Evolutionary conservation across 2,797 vertebrate species (phyloP), one percentile per base, ranked within the genome.

Genomic region (Falco berigora): DNA sequence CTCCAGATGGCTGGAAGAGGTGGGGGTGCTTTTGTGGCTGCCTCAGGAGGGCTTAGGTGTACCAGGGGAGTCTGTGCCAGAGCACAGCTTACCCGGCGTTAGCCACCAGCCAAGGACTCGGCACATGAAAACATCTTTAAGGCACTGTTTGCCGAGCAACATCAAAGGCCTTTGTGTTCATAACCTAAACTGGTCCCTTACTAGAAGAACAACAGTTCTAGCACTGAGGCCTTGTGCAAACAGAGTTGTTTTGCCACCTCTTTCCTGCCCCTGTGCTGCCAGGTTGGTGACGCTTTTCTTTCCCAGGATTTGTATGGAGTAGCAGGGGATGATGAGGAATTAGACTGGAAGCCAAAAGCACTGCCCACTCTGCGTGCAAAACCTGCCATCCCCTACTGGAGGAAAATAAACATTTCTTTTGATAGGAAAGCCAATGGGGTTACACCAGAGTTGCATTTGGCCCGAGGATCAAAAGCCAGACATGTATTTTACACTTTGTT

Each of bases 81-180:
- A 56, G 40, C 49, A 74, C 0, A 1, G 55, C 59, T 86, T 0
- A 0, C 53, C n/a, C 0, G 0, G 15, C 2, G 0, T 49, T 38
- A 75, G 59, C 73, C 75, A 64, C 38, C 81, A 27, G 10, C 36
- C 23, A 36, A 71, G 61, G 30, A 40, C 36, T 88, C 49, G 49
- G 63, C 42, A 52, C 18, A 1, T 75, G 66, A 82, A 92, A 69
- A 27, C 27, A 9, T 74, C 75, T 95, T 38, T 66, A 53, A 78
- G 58, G 38, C 38, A 75, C 58, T 34, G 36, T 93, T 92, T 87
- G 46, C 53, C 0, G 9, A 88, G 61, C 40, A 80, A 24, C 72
- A 90, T 95, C 92, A 96, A 96, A 95, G 85, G 46, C 73, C 32
- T 66, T 84, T 88, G 79, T 88, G 53, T 82, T 71, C 81, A 58